Base-by-base conservation (phyloP, 2,888 invertebrate species). In the Spisula solida region DNA sequence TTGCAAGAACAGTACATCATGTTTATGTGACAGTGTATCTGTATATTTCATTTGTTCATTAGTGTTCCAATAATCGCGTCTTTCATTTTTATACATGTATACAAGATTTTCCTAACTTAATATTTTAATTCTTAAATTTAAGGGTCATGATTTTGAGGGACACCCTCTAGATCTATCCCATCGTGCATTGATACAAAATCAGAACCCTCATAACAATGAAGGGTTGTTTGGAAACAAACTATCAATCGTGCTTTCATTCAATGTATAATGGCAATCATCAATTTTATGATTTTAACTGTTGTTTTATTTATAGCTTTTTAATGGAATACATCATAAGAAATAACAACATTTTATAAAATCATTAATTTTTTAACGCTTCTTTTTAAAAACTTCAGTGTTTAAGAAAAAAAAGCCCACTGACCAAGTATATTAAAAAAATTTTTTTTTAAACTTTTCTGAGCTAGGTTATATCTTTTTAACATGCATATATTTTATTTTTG, bases 21-120 rank as follows among this genome's bases (percentile, higher is more conserved):
- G 78, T 78, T 34, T 34, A 31, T 78, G 34, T 78, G n/a, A n/a
- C 41, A 34, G 31, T 70, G 70, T 70, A 70, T 70, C 29, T 70
- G 60, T 66, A 25, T 66, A n/a, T 66, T 8, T 66, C 60, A 66
- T 66, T 41, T 66, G 60, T 25, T 75, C 31, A 48, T 75, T 29
- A 83, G 70, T 83, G 83, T 83, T 83, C 83, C 83, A 75, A 83
- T 60, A 20, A 31, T 83, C 83, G 51, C 51, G 83, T 83, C 83
- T 83, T 83, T 83, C 83, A 83, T 83, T 34, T 47, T 47, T 75
- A 34, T 75, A 34, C 75, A 75, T 75, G 31, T 60, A 18, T 75
- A 66, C n/a, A 25, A 66, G 60, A 66, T 66, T 66, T n/a, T 25
- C 60, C 25, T 66, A 66, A 25, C n/a, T 25, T 25, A n/a, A n/a